Conservation (phyloP, 2,888 invertebrate species). For the Thalpophila matura region DNA sequence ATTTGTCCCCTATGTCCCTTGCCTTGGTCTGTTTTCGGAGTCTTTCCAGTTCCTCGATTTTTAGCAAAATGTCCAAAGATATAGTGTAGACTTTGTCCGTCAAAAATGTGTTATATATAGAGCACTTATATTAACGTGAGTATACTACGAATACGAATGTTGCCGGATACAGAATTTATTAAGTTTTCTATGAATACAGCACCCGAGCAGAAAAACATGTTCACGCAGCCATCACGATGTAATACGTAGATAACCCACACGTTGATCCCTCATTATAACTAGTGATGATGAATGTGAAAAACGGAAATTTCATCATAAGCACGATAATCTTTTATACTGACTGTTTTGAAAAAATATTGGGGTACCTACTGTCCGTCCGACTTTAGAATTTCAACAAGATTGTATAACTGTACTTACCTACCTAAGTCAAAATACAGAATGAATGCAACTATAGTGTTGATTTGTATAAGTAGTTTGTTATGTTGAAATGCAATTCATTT, state of each 20-base stretch:
- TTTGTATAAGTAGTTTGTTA: no score
- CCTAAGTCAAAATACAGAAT: no score
- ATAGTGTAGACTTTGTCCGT: no score
- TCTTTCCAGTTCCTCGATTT: no score
- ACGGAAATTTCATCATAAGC: constrained; percentile 47
- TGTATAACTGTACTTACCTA: no score
- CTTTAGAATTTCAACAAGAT: neutral
- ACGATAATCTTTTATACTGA: neutral
- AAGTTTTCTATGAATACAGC: constrained; percentile 2
- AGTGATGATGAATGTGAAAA: constrained; percentile 28
- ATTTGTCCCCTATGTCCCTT: no score
- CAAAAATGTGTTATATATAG: no score
- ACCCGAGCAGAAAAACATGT: constrained; percentile 33
- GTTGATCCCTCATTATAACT: constrained; percentile 41
- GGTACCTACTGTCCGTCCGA: neutral
- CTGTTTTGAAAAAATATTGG: neutral
- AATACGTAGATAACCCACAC: constrained; percentile 42
- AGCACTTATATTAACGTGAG: no score
- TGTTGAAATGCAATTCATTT: no score
- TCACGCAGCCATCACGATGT: constrained; percentile 44
- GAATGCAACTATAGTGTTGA: no score
- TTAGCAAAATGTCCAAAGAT: no score
- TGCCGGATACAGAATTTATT: neutral
- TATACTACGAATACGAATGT: neutral
- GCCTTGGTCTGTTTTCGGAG: no score